These are phyloP conservation scores for Apamea crenata DNA, from an alignment of 2,888 invertebrate species.

Conservation along the genomic window DNA sequence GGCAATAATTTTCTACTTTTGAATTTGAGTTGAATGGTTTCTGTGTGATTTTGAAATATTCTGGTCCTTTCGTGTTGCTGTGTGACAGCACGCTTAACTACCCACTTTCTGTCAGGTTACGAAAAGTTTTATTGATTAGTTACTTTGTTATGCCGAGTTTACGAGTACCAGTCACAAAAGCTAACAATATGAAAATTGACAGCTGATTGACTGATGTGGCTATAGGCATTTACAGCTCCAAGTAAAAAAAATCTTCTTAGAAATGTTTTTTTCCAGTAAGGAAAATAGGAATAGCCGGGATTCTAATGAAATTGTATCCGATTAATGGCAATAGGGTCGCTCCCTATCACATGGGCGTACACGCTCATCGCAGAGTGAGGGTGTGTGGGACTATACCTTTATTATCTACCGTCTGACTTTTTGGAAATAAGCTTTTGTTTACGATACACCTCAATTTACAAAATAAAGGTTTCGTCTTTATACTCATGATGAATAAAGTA, in stretches of 20 bases:
- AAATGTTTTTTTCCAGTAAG: background rate
- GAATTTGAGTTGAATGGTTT: background rate
- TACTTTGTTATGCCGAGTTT: background rate
- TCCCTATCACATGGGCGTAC: slow-evolving; percentile 47
- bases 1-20: slow-evolving; percentile 26
- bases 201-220: background rate
- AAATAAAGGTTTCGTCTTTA: background rate
- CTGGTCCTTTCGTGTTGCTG: background rate
- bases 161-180: background rate
- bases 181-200: background rate
- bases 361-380: slow-evolving; percentile 32
- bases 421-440: slow-evolving; percentile 26
- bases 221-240: background rate
- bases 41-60: background rate
- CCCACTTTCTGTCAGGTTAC: background rate
- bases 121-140: background rate
- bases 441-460: background rate
- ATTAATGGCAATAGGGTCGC: slow-evolving; percentile 48
- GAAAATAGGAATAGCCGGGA: slow-evolving; percentile 10
- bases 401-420: slow-evolving; percentile 35
- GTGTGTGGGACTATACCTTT: slow-evolving; percentile 25
- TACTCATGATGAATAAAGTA: background rate
- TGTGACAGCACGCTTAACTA: background rate
- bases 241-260: background rate
- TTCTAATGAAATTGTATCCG: slow-evolving; percentile 47